A percentile compares a stretch with the other conserved stretches of the same genome.
Conservation (phyloP, 2,113 vertebrate species). For the Puffinus mauretanicus region DNA sequence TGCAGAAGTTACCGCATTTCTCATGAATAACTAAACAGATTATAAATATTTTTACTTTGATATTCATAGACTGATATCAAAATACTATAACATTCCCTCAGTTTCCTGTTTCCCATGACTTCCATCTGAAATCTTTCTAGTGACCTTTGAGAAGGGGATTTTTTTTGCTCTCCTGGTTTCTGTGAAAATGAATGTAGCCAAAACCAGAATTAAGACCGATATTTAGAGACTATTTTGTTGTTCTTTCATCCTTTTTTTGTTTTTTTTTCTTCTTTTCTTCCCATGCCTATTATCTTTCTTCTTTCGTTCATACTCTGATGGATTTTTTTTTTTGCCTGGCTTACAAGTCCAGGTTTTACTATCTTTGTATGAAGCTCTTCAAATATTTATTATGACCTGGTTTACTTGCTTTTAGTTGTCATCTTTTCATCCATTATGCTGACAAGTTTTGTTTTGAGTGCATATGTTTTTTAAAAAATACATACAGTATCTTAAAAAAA, state of each 20-base stretch:
- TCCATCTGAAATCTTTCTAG: not conserved
- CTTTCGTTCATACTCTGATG: not conserved
- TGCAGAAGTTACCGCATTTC: not conserved
- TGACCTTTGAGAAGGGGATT: not conserved
- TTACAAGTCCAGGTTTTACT: not conserved
- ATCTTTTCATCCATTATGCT: not conserved
- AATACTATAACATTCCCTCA: not conserved
- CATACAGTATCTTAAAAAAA: not conserved
- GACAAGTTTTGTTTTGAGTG: not conserved
- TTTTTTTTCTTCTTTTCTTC: not conserved
- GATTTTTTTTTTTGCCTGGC: not conserved
- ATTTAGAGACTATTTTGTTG: not conserved
- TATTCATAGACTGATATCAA: conserved; percentile 34
- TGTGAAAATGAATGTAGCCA: not conserved
- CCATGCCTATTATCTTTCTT: not conserved
- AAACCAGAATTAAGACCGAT: not conserved
- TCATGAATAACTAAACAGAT: conserved; percentile 1
- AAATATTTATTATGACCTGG: not conserved
- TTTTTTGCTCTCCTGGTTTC: not conserved
- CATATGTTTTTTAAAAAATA: not conserved
- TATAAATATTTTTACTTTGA: conserved; percentile 48
- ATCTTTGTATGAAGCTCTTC: not conserved
- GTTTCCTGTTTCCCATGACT: conserved; percentile 55
- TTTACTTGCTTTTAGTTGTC: not conserved
- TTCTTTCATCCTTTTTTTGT: not conserved